These are phyloP conservation scores for Oplegnathus fasciatus DNA, from an alignment of 2,113 vertebrate species.

Conservation along the genomic window DNA sequence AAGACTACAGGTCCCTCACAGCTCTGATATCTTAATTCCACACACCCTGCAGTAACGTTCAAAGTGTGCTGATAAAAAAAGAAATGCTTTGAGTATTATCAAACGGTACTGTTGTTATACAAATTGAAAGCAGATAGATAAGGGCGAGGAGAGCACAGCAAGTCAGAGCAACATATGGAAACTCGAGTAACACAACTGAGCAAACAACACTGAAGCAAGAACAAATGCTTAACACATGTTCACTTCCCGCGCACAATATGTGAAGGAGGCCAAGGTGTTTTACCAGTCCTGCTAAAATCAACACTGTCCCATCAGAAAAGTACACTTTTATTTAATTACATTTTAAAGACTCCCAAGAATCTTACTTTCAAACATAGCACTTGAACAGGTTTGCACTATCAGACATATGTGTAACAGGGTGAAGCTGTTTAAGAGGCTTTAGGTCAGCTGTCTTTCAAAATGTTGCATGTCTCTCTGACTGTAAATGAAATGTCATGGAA, in stretches of 20 bases:
- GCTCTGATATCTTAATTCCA: neutral
- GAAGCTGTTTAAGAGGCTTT: neutral
- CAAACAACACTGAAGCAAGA: neutral
- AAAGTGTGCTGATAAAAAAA: slow-evolving; percentile 43
- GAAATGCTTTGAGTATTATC: slow-evolving; percentile 47
- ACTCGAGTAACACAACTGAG: slow-evolving; percentile 18
- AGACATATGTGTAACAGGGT: neutral
- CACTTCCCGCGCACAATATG: slow-evolving; percentile 50
- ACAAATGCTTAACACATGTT: slow-evolving; percentile 47
- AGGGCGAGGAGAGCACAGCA: neutral
- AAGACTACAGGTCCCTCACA: neutral
- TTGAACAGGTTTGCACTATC: neutral
- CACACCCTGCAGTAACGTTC: neutral
- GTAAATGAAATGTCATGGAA: neutral
- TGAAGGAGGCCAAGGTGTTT: slow-evolving; percentile 10
- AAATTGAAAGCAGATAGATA: slow-evolving; percentile 52
- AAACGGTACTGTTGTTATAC: slow-evolving; percentile 50
- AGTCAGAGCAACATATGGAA: slow-evolving; percentile 42
- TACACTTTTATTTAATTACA: neutral
- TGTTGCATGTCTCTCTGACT: neutral
- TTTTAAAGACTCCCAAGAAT: too few relatives aligned
- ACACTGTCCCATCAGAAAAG: neutral
- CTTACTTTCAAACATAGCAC: too few relatives aligned
- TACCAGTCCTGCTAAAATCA: slow-evolving; percentile 38
- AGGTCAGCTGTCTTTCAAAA: neutral